Conservation (phyloP, 2,797 vertebrate genomes). For the Pantherophis alleghaniensis region DNA sequence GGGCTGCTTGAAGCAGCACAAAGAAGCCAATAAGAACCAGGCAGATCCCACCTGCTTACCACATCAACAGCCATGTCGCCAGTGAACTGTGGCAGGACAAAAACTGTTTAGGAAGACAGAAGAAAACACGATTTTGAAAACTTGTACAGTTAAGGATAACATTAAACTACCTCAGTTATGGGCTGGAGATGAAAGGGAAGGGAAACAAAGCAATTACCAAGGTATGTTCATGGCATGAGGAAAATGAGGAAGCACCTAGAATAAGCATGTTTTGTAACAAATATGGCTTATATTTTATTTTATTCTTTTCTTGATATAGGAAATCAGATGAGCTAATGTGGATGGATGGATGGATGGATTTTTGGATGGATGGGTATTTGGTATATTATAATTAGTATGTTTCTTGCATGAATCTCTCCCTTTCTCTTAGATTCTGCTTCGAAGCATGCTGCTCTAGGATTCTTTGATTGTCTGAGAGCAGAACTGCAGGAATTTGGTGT, state of each 20-base stretch:
- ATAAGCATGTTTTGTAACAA: neutral
- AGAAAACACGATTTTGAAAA: neutral
- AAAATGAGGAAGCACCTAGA: neutral
- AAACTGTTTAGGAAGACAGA: neutral
- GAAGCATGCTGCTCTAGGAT: conserved; percentile 90
- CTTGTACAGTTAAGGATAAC: neutral
- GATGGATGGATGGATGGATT: neutral
- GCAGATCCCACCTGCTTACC: neutral
- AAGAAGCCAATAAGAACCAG: neutral
- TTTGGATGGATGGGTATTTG: neutral
- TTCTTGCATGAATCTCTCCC: neutral
- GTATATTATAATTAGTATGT: neutral
- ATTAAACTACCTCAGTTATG: neutral
- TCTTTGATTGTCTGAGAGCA: conserved; percentile 93
- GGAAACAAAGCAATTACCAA: neutral
- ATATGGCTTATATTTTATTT: neutral
- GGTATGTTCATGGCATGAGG: neutral
- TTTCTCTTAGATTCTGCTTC: conserved; percentile 84
- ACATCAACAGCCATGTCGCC: neutral
- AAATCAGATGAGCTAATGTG: neutral
- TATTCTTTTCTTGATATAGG: neutral
- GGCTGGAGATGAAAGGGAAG: neutral
- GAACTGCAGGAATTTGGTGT: conserved; percentile 92
- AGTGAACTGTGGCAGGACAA: neutral
- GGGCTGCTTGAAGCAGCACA: neutral